Conservation (phyloP, 2,797 vertebrate species). For the Pristis pectinata region DNA sequence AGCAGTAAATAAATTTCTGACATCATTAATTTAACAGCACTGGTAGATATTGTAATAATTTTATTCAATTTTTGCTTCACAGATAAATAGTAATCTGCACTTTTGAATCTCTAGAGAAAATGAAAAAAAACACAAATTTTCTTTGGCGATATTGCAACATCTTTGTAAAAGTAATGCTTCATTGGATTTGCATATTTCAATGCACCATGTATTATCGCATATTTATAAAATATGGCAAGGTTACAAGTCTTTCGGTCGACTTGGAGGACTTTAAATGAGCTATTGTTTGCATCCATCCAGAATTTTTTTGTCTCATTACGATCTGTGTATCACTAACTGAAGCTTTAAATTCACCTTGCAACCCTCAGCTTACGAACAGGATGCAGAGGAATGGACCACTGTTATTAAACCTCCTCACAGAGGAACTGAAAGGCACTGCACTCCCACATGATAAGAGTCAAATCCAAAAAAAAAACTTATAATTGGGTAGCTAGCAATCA, state of each 20-base stretch:
- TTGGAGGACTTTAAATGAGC: neutral
- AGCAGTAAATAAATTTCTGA: constrained; percentile 26
- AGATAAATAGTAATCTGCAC: constrained; percentile 17
- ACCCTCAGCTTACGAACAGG: neutral
- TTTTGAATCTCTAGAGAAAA: neutral
- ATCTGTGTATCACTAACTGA: neutral
- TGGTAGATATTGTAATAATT: constrained; percentile 8
- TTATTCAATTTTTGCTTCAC: constrained; percentile 23
- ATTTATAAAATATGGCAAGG: neutral
- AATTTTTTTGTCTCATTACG: neutral
- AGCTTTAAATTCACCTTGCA: neutral
- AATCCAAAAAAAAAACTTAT: neutral
- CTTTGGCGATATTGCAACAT: neutral
- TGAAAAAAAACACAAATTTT: neutral
- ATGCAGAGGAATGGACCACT: neutral
- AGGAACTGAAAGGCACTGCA: neutral
- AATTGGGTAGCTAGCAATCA: constrained; percentile 14
- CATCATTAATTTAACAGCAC: constrained; percentile 7
- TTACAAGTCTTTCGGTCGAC: neutral
- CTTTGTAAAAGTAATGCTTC: neutral
- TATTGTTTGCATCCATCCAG: neutral
- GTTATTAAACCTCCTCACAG: neutral
- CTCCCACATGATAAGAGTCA: neutral
- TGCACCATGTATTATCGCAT: neutral
- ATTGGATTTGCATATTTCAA: neutral